Evolutionary conservation across 1,140 invertebrate genomes (phyloP).

Genomic region (Carposina sasakii): DNA sequence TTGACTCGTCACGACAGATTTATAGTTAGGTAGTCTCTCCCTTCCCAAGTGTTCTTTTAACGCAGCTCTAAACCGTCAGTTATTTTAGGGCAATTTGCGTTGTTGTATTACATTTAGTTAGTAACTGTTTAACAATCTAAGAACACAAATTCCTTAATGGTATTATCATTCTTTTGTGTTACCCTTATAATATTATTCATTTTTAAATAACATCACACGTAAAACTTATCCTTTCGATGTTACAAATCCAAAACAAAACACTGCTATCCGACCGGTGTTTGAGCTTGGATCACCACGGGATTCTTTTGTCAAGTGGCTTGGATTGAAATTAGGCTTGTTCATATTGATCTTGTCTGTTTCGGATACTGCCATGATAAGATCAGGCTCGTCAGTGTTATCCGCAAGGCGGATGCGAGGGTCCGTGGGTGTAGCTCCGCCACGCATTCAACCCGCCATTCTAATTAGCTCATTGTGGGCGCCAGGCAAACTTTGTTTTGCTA

Average conservation of each 20-base stretch:
- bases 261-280: no score
- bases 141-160: no score
- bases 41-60: constrained; percentile 35
- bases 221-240: no score
- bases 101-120: no score
- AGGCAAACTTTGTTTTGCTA: constrained; percentile 56
- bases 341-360: constrained; percentile 34
- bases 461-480: constrained; percentile 68
- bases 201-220: no score
- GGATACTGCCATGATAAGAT: constrained; percentile 35
- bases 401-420: constrained; percentile 64
- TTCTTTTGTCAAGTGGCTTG: no score
- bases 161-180: no score
- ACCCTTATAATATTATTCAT: no score
- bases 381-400: constrained; percentile 43
- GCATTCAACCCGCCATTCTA: constrained; percentile 62
- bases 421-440: constrained; percentile 57
- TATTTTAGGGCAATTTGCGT: no score
- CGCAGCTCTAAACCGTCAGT: constrained; percentile 19
- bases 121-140: no score
- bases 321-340: constrained; percentile 26
- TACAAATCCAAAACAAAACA: no score
- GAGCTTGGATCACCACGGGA: no score
- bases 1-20: constrained; percentile 51
- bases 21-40: constrained; percentile 38